Base-by-base conservation (phyloP, 2,888 invertebrate genomes). In the Phymatocera aterrima region DNA sequence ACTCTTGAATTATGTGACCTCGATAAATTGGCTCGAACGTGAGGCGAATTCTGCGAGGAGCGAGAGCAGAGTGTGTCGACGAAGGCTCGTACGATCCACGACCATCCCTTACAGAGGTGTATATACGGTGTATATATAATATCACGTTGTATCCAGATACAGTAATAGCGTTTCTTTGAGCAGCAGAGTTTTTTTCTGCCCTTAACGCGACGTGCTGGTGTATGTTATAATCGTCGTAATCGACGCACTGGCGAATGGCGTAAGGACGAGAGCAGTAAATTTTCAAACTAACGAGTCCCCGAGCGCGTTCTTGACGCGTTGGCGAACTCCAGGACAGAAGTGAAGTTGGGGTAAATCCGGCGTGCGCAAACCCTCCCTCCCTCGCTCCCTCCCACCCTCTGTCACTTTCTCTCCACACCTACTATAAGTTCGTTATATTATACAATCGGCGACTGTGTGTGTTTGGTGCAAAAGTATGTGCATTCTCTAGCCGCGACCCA, bases 351-450 rank as follows among this genome's bases (percentile, higher is more conserved):
- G 24, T n/a, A 28, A 68, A 43, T 46, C 28, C 43, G 46, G 21
- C 43, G 12, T 68, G 46, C 43, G 6, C 8, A 34, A 37, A 64
- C 8, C 61, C 37, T 46, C 61, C 15, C n/a, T 6, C 54, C n/a
- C 40, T 28, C n/a, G n/a, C n/a, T n/a, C n/a, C n/a, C n/a, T n/a
- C n/a, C n/a, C n/a, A n/a, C n/a, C n/a, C n/a, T n/a, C n/a, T n/a
- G n/a, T n/a, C n/a, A n/a, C n/a, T n/a, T n/a, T n/a, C n/a, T n/a
- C n/a, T n/a, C n/a, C n/a, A n/a, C n/a, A n/a, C n/a, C 21, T 68
- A 28, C 72, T 48, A n/a, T 72, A 72, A 72, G 51, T 72, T 72
- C 34, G 72, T 72, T 72, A 72, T 72, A 51, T 72, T 64, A 60
- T 24, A 72, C 68, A 68, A 68, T 46, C 24, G 46, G 4, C n/a